Percentiles rank a stretch among this genome's conserved stretches.
Conservation (phyloP, 2,113 vertebrate genomes). For the Protobothrops mucrosquamatus region DNA sequence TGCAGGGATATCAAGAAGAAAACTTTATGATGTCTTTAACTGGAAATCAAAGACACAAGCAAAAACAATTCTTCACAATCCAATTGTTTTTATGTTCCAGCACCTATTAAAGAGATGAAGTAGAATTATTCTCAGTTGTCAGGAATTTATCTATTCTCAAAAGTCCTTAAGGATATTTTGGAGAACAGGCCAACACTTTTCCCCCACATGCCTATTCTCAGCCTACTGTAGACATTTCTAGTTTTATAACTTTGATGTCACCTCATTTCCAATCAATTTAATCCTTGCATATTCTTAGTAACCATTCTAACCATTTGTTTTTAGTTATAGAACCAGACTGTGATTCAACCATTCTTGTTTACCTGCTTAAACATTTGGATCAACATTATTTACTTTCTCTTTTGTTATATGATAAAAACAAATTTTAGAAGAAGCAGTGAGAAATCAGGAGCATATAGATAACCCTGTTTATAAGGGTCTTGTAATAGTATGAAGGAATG, state of each 20-base stretch:
- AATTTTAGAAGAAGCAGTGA: slow-evolving; percentile 1
- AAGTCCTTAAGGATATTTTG: slow-evolving; percentile 22
- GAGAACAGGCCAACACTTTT: neutral
- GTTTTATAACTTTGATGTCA: neutral
- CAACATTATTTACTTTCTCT: neutral
- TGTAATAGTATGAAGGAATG: neutral
- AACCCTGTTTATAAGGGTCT: neutral
- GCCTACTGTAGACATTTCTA: slow-evolving; percentile 15
- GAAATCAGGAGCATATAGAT: neutral
- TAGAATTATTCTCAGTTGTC: slow-evolving; percentile 11
- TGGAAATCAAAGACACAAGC: slow-evolving; percentile 25
- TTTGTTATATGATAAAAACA: neutral
- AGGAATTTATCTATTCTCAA: slow-evolving; percentile 19
- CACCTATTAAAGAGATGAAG: slow-evolving; percentile 36
- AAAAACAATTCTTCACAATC: slow-evolving; percentile 36
- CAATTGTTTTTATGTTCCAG: slow-evolving; percentile 11
- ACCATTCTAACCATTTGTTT: neutral
- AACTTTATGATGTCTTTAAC: slow-evolving; percentile 15
- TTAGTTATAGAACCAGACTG: neutral
- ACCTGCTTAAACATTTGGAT: slow-evolving; percentile 2
- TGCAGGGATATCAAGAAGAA: slow-evolving; percentile 44
- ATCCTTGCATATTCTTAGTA: slow-evolving; percentile 4
- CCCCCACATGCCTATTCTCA: neutral
- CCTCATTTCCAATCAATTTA: slow-evolving; percentile 5
- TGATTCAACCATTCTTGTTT: slow-evolving; percentile 19